Evolutionary conservation across 2,797 vertebrate species (phyloP).

Genomic region (Pseudomugil tenellus): DNA sequence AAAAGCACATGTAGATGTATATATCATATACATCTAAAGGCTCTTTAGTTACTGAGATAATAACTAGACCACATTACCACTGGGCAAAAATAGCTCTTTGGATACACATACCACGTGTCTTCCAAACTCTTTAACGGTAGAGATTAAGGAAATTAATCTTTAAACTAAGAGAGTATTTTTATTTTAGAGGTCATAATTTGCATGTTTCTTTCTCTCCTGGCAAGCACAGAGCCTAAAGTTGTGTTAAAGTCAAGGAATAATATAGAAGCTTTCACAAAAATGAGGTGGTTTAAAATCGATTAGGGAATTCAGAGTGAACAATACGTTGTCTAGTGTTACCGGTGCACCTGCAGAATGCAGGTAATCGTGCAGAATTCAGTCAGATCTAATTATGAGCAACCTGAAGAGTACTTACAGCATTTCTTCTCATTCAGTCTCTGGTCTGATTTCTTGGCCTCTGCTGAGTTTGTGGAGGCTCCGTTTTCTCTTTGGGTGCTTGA

Average conservation of each 20-base stretch:
- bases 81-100: constrained; percentile 37
- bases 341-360: constrained; percentile 22
- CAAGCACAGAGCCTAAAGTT: not conserved
- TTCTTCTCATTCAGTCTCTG: constrained; percentile 80
- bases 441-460: constrained; percentile 77
- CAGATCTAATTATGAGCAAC: constrained; percentile 19
- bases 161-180: constrained; percentile 25
- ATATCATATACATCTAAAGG: no score
- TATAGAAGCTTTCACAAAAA: constrained; percentile 9
- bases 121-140: no score
- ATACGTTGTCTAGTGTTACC: constrained; percentile 13
- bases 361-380: constrained; percentile 14
- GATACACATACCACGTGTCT: constrained; percentile 37
- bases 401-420: constrained; percentile 81
- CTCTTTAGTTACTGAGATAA: constrained; percentile 4
- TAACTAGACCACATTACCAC: constrained; percentile 29
- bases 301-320: constrained; percentile 11
- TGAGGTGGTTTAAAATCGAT: constrained; percentile 4
- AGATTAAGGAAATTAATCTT: no score
- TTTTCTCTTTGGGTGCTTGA: constrained; percentile 63
- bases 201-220: not conserved
- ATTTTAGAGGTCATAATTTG: constrained; percentile 2
- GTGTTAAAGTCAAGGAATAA: not conserved
- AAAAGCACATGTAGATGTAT: no score
- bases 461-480: constrained; percentile 55